phyloP scores from a whole-genome alignment of 1,140 invertebrate species.

The Melanaphis sacchari region DNA sequence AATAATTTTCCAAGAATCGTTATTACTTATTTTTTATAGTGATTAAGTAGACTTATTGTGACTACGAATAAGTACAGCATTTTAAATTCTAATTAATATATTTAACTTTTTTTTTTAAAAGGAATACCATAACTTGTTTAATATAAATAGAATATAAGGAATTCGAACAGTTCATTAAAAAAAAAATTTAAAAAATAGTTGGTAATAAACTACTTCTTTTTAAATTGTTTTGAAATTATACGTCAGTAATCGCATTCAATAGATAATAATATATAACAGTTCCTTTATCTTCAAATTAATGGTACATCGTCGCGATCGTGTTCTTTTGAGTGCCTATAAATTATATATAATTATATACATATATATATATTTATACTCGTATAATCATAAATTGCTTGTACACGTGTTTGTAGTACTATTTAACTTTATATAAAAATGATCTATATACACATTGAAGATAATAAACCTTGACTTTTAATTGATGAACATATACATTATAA shows the following conservation, averaged over 20 bases:
- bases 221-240: neutral
- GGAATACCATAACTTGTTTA: neutral
- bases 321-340: neutral
- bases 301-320: neutral
- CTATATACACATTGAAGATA: neutral
- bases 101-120: neutral
- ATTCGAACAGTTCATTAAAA: neutral
- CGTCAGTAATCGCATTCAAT: too few species aligned
- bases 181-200: too few species aligned
- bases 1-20: neutral
- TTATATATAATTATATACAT: too few species aligned
- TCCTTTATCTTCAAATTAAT: neutral
- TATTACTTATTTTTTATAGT: neutral
- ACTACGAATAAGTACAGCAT: neutral
- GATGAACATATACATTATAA: neutral
- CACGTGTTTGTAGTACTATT: neutral
- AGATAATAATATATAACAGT: too few species aligned
- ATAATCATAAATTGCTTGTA: neutral
- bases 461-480: neutral
- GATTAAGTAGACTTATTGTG: neutral
- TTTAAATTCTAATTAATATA: neutral
- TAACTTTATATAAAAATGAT: neutral
- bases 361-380: neutral
- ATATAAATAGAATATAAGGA: neutral
- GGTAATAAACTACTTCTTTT: neutral